Evolutionary conservation across 2,113 vertebrate species (phyloP).

Genomic region (Centropristis striata): DNA sequence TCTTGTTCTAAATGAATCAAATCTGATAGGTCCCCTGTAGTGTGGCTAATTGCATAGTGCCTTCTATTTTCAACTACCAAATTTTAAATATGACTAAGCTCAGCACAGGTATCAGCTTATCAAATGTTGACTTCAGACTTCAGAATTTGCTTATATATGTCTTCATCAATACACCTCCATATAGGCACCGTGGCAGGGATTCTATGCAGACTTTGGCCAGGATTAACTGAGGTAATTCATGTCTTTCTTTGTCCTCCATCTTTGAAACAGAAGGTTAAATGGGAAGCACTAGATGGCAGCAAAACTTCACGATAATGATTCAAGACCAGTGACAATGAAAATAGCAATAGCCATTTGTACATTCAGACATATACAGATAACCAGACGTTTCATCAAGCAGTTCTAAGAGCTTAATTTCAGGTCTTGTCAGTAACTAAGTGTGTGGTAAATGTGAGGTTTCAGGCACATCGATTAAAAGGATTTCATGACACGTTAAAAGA

Average conservation of each 20-base stretch:
- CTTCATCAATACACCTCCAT: not conserved
- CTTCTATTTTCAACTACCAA: not conserved
- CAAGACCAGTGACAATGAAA: not conserved
- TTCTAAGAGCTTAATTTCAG: not conserved
- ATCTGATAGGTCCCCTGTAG: slow-evolving; percentile 19
- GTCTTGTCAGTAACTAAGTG: not conserved
- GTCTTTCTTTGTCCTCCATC: not conserved
- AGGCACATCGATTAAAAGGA: not conserved
- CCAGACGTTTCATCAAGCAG: not conserved
- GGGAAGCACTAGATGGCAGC: slow-evolving; percentile 81
- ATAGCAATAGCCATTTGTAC: not conserved
- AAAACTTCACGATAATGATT: slow-evolving; percentile 14
- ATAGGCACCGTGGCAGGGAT: not conserved
- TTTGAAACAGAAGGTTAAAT: not conserved
- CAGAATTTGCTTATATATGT: not conserved
- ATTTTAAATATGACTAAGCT: not conserved
- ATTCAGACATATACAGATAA: slow-evolving; percentile 3
- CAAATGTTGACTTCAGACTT: not conserved
- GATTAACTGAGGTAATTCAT: not conserved
- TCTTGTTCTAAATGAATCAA: slow-evolving; percentile 19
- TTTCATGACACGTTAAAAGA: not conserved
- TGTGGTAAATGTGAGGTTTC: not conserved
- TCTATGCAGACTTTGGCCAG: not conserved
- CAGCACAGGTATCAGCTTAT: not conserved
- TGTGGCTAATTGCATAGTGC: slow-evolving; percentile 28